A percentile compares a stretch with the other conserved stretches of the same genome.
Evolutionary conservation across 1,140 invertebrate genomes (phyloP).

Genomic region (Sesamia nonagrioides): DNA sequence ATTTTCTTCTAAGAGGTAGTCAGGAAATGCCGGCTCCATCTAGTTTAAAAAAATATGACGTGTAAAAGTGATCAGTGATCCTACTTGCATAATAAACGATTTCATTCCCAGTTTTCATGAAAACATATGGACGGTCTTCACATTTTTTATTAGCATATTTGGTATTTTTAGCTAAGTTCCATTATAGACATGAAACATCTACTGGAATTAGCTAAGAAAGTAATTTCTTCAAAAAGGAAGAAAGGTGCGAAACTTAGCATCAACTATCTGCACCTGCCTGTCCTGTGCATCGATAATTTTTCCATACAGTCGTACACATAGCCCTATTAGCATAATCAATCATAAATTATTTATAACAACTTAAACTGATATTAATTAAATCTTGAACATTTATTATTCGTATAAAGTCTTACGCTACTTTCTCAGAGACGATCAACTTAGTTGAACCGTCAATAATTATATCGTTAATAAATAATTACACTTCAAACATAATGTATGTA

Average conservation of each 20-base stretch:
- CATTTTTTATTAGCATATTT: background rate
- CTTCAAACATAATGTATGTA: slow-evolving; percentile 27
- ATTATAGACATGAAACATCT: background rate
- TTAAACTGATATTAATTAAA: background rate
- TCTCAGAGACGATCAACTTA: background rate
- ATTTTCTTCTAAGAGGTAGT: no score
- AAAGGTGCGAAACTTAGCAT: background rate
- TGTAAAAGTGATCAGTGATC: no score
- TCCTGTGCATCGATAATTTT: background rate
- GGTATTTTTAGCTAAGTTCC: background rate
- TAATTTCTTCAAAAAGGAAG: background rate
- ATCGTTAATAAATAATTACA: slow-evolving; percentile 7
- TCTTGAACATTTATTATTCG: background rate
- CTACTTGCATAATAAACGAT: no score
- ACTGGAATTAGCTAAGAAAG: background rate
- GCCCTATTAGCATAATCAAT: background rate
- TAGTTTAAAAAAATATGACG: no score
- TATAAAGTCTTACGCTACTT: background rate
- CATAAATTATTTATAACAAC: background rate
- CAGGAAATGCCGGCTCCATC: no score
- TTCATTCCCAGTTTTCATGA: background rate
- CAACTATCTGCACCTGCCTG: background rate
- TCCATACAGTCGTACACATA: background rate
- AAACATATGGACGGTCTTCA: background rate
- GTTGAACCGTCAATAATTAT: background rate